Conservation (phyloP, 2,113 vertebrate species). For the Rana temporaria region DNA sequence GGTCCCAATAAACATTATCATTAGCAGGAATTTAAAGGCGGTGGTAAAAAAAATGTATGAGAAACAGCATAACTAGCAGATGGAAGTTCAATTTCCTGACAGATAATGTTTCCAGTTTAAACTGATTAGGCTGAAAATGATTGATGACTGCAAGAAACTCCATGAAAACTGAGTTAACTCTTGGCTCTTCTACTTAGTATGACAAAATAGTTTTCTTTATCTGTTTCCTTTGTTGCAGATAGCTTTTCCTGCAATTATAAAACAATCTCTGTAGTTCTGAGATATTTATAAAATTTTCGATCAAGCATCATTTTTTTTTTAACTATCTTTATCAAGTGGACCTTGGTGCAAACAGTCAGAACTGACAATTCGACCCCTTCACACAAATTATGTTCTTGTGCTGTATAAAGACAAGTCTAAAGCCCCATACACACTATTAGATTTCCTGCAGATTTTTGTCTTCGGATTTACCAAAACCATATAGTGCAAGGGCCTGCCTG, state of each 20-base stretch:
- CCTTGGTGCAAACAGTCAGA: too few relatives aligned
- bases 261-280: slow-evolving; percentile 6
- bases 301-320: too few relatives aligned
- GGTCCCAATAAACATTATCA: not conserved
- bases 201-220: slow-evolving; percentile 26
- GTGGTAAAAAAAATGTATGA: slow-evolving; percentile 5
- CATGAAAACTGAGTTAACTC: slow-evolving; percentile 1
- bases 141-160: slow-evolving; percentile 9
- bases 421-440: too few relatives aligned
- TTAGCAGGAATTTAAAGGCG: not conserved
- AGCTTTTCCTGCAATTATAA: not conserved
- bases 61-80: not conserved
- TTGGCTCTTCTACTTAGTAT: not conserved
- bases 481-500: too few relatives aligned
- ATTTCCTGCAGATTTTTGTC: too few relatives aligned
- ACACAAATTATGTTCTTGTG: too few relatives aligned
- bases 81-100: slow-evolving; percentile 34
- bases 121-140: slow-evolving; percentile 16
- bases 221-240: slow-evolving; percentile 28
- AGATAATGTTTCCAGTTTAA: slow-evolving; percentile 26
- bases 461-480: too few relatives aligned
- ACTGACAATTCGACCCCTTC: too few relatives aligned
- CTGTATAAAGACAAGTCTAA: too few relatives aligned
- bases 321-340: too few relatives aligned
- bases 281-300: not conserved